A percentile compares a stretch with the other conserved stretches of the same genome.
These are phyloP conservation scores for Nerophis ophidion DNA, from an alignment of 2,113 vertebrate genomes.

Conservation along the genomic window DNA sequence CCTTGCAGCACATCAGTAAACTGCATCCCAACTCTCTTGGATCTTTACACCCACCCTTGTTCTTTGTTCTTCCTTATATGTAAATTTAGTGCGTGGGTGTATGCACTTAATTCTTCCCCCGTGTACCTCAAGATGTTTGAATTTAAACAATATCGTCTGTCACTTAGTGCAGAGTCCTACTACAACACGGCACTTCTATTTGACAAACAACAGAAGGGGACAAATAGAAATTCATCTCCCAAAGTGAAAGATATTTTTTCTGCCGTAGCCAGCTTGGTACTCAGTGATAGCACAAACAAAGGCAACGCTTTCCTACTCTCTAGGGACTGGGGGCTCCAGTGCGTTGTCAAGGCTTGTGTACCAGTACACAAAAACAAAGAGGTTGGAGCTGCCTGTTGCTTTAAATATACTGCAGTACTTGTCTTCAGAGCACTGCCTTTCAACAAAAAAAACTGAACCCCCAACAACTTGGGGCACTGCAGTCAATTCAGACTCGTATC, in stretches of 20 bases:
- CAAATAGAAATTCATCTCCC: background rate
- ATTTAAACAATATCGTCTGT: background rate
- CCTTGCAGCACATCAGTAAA: background rate
- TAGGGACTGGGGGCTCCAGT: background rate
- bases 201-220: background rate
- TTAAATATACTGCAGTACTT: background rate
- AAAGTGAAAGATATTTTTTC: too few relatives aligned
- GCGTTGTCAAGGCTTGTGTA: background rate
- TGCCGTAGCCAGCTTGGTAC: too few relatives aligned
- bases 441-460: background rate
- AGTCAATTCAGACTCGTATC: background rate
- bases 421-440: background rate
- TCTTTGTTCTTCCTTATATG: conserved; percentile 14
- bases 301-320: background rate
- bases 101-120: background rate
- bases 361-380: background rate
- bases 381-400: background rate
- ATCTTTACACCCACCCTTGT: background rate
- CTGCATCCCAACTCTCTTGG: background rate
- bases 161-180: background rate
- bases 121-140: background rate
- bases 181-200: background rate
- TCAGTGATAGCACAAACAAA: background rate
- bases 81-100: background rate
- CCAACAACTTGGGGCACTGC: background rate